Evolutionary conservation across 2,888 invertebrate genomes (phyloP).

Genomic region (Tipula vernalis): DNA sequence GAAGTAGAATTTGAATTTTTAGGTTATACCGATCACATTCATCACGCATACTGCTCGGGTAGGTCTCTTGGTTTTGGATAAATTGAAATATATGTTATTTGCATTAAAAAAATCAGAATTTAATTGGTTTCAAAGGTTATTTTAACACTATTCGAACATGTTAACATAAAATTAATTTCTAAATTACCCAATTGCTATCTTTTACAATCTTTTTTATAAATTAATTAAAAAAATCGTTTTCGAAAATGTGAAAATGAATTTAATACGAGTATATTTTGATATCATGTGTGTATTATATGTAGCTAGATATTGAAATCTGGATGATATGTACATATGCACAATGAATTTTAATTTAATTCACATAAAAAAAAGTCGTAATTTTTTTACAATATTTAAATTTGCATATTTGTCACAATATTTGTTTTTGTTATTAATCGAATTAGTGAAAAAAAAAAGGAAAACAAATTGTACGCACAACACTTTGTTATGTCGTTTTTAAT

Average conservation of each 20-base stretch:
- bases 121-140: no score
- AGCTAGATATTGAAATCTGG: neutral
- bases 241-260: neutral
- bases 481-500: neutral
- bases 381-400: neutral
- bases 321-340: neutral
- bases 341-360: neutral
- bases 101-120: no score
- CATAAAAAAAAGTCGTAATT: neutral
- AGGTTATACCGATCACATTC: no score
- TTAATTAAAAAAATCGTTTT: neutral
- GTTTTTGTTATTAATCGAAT: neutral
- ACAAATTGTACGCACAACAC: neutral
- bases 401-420: neutral
- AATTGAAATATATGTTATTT: no score
- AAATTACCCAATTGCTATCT: neutral
- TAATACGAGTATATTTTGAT: neutral
- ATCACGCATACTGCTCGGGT: no score
- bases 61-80: no score
- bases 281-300: neutral
- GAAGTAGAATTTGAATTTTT: no score
- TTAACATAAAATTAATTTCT: neutral
- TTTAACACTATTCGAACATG: no score
- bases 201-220: neutral
- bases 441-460: neutral